Base-by-base conservation (phyloP, 2,113 vertebrate genomes). In the Nothoprocta perdicaria region DNA sequence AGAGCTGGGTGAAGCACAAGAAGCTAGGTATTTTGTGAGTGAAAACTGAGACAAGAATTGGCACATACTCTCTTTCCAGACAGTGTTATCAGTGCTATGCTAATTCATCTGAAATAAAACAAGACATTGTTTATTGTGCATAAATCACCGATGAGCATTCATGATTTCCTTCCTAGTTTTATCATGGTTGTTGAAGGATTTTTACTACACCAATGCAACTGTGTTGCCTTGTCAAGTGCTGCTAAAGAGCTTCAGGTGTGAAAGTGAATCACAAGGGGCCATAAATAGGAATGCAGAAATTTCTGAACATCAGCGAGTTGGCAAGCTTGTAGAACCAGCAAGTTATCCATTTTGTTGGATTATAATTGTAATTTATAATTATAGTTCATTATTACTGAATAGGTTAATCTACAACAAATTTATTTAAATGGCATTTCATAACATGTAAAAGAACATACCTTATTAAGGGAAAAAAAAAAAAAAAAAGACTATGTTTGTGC, bases 21-120 rank as follows among this genome's bases (percentile, higher is more conserved):
- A 4, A 67, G 5, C 4, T 33, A 6, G 1, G 3, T 26, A 67
- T 72, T 33, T 3, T 0, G 1, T 60, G 14, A 58, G 72, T 33
- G 24, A 40, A 62, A 67, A 67, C 4, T 48, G 17, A 61, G 26
- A 26, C 7, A 71, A 84, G 11, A 88, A 88, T 41, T 11, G 2
- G 7, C 14, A 4, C 26, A 40, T 67, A 5, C 2, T 61, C 9
- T 50, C 11, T 43, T 80, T 46, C 5, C 16, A 65, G 75, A 60
- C 43, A 3, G 3, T 9, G 9, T 11, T 45, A 67, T 11, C 24
- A 33, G 9, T 71, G 3, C 2, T 71, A 17, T 11, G 1, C 1
- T 61, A 11, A 62, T 52, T 67, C 50, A 68, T 27, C 4, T 3
- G 46, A 79, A 60, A 41, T 29, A 79, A 78, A 43, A 2, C 3